Conservation (phyloP, 2,113 vertebrate genomes). For the Daphoenositta chrysoptera region DNA sequence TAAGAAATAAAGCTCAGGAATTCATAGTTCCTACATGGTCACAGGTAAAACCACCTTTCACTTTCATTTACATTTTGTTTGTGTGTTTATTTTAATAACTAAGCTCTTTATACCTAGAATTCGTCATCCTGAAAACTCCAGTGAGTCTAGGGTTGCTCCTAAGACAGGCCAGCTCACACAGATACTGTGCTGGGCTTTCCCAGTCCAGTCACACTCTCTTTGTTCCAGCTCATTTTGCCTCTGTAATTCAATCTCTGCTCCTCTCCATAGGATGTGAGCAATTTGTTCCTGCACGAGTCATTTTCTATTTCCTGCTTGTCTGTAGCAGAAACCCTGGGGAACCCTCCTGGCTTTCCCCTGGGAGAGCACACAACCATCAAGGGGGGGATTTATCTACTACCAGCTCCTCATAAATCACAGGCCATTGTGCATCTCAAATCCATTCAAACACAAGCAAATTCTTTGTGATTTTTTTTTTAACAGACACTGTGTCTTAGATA, state of each 20-base stretch:
- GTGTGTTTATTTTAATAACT: not conserved
- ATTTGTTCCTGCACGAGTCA: slow-evolving; percentile 22
- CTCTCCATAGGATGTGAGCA: slow-evolving; percentile 24
- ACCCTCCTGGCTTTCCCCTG: slow-evolving; percentile 16
- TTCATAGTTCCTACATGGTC: not conserved
- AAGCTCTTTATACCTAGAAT: not conserved
- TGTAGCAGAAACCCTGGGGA: slow-evolving; percentile 3
- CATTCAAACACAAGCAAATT: not conserved
- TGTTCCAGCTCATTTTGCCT: not conserved
- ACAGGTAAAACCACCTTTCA: not conserved
- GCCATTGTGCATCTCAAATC: not conserved
- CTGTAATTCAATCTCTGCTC: slow-evolving; percentile 17
- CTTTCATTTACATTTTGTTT: not conserved
- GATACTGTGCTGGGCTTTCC: slow-evolving; percentile 7
- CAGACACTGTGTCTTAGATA: not conserved
- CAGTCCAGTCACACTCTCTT: not conserved
- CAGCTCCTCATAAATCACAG: not conserved
- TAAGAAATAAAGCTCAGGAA: not conserved
- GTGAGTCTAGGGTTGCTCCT: not conserved
- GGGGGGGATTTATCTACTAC: not conserved
- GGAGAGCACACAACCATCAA: not conserved
- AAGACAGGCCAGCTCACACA: not conserved
- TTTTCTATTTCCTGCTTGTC: slow-evolving; percentile 41
- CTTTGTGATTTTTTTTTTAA: not conserved
- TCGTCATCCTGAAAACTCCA: not conserved